Evolutionary conservation across 2,797 vertebrate species (phyloP).

Genomic region (Rhinella marina): DNA sequence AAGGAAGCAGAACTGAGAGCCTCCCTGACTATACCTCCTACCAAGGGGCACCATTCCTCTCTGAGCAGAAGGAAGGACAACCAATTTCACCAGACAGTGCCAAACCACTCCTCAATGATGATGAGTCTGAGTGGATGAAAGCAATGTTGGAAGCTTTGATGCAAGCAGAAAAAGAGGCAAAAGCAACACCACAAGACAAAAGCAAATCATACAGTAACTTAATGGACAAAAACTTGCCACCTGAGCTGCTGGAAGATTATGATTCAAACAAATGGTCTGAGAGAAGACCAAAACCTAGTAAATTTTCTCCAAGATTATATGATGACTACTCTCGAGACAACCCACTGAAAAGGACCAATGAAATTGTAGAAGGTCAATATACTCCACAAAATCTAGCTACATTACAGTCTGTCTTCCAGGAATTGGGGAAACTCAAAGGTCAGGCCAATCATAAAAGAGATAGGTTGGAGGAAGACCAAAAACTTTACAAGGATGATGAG

Average conservation of each 20-base stretch:
- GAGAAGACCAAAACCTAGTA: constrained; percentile 75
- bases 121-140: constrained; percentile 86
- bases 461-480: constrained; percentile 81
- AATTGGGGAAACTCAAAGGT: constrained; percentile 84
- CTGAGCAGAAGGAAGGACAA: constrained; percentile 77
- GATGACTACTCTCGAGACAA: constrained; percentile 82
- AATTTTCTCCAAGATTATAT: constrained; percentile 80
- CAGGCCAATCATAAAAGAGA: constrained; percentile 78
- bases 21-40: constrained; percentile 76
- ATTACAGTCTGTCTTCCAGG: constrained; percentile 92
- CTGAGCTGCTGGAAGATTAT: constrained; percentile 77
- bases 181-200: constrained; percentile 71
- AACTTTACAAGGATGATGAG: constrained; percentile 80
- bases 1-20: constrained; percentile 77
- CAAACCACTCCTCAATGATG: constrained; percentile 77
- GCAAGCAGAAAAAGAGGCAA: constrained; percentile 81
- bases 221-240: constrained; percentile 75
- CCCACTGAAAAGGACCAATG: constrained; percentile 91
- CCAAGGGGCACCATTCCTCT: constrained; percentile 69
- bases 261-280: constrained; percentile 80
- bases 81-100: constrained; percentile 74
- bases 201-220: constrained; percentile 77
- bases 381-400: constrained; percentile 94
- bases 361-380: constrained; percentile 93
- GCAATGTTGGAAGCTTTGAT: constrained; percentile 85